Conservation (phyloP, 2,888 invertebrate species). For the Hyalella azteca region DNA sequence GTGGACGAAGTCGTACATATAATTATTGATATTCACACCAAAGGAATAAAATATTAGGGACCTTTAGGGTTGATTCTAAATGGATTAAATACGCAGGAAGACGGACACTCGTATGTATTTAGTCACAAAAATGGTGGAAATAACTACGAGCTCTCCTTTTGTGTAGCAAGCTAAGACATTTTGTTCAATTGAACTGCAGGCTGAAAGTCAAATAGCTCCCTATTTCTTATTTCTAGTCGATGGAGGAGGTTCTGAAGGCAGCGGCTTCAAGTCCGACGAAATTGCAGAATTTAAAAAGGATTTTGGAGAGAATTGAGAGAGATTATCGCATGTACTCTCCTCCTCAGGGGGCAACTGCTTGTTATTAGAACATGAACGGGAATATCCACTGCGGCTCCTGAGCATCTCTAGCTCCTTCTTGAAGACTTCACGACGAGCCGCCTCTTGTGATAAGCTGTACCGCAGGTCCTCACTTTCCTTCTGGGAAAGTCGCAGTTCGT, state of each 20-base stretch:
- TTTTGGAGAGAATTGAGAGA: neutral
- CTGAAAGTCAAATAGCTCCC: neutral
- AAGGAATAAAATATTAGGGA: too few species aligned
- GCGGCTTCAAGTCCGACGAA: neutral
- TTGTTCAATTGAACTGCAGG: neutral
- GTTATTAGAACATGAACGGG: neutral
- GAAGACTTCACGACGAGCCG: neutral
- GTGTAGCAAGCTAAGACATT: neutral
- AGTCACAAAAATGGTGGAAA: too few species aligned
- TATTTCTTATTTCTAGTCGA: neutral
- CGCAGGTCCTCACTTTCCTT: neutral
- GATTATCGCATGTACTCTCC: neutral
- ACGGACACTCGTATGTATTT: too few species aligned
- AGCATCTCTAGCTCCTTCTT: neutral
- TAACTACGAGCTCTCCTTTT: too few species aligned
- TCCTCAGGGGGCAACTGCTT: neutral
- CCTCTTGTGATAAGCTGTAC: neutral
- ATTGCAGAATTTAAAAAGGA: neutral
- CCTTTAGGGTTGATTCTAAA: too few species aligned
- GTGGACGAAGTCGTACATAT: too few species aligned
- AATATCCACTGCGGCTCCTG: conserved; percentile 1
- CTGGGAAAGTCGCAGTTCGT: neutral
- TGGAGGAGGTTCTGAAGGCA: neutral
- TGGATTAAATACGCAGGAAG: too few species aligned
- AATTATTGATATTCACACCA: too few species aligned